phyloP scores from a whole-genome alignment of 2,888 invertebrate genomes.

The Nudaria mundana region DNA sequence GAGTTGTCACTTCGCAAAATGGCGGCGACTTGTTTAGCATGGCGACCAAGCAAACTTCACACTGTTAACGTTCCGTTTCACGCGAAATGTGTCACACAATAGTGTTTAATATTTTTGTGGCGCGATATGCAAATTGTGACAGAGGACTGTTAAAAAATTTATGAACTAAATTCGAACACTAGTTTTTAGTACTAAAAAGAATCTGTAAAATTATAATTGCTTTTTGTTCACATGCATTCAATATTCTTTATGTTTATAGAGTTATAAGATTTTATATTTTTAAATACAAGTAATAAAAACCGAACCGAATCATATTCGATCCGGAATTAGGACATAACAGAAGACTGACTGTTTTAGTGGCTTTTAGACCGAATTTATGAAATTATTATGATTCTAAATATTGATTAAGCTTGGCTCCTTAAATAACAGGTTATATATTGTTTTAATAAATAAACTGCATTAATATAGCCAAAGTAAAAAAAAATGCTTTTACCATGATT shows the following conservation, averaged over 20 bases:
- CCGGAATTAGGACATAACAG: slow-evolving; percentile 13
- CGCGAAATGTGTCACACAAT: neutral
- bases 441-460: slow-evolving; percentile 1
- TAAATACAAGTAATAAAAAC: slow-evolving; percentile 9
- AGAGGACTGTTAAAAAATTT: neutral
- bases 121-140: neutral
- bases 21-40: slow-evolving; percentile 2
- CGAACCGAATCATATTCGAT: slow-evolving; percentile 5
- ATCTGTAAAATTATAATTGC: neutral
- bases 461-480: slow-evolving; percentile 9
- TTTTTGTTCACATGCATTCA: neutral
- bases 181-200: neutral
- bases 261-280: slow-evolving; percentile 6
- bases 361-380: slow-evolving; percentile 6
- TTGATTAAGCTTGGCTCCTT: slow-evolving; percentile 7
- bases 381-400: slow-evolving; percentile 4
- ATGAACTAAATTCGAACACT: neutral
- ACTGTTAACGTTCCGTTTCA: slow-evolving; percentile 4
- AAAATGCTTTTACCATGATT: slow-evolving; percentile 15
- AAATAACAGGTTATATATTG: slow-evolving; percentile 5
- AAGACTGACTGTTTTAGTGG: slow-evolving; percentile 10
- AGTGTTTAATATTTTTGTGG: neutral
- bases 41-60: slow-evolving; percentile 9
- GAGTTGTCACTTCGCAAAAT: slow-evolving; percentile 8
- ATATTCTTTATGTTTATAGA: slow-evolving; percentile 1